Evolutionary conservation across 2,113 vertebrate genomes (phyloP), one percentile per base, ranked within the genome.

Genomic region (Oryctolagus cuniculus): DNA sequence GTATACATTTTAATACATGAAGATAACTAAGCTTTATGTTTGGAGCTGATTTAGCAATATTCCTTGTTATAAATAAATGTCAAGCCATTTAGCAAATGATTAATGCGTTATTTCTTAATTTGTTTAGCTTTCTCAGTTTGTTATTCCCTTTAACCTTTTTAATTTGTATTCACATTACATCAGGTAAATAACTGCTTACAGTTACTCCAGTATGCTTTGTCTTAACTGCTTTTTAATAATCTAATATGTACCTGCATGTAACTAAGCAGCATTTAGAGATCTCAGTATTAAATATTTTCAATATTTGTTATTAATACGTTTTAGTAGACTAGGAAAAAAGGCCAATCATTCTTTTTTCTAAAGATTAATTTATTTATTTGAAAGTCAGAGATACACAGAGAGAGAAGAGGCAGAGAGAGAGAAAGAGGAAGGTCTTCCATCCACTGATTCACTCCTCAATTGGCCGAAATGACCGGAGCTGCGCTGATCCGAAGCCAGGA

Each of bases 161-260:
- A 95, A 97, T 97, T 96, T 95, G 44, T 83, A 80, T 86, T 74
- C 69, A 95, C 13, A 94, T 95, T 94, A 79, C 7, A 77, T 86
- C 53, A 96, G 82, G 78, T 96, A 95, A 97, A 95, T 96, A 96
- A 92, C n/a, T 80, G 77, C 89, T 90, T 94, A 72, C n/a, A 93
- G 49, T 36, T 90, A 95, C 17, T 86, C 64, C 51, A 74, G 24
- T 67, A 86, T 89, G 86, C 67, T 87, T 78, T 93, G 61, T 95
- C 78, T 73, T 96, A 95, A 96, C 81, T 95, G 86, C 53, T 89
- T 96, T 96, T 96, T 94, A 97, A 96, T 96, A 95, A 95, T 83
- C 82, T 92, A 79, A 49, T 87, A 75, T 17, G 31, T 87, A 25
- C 24, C 55, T 95, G 25, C 24, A 38, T 85, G 66, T 29, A 95